Conservation (phyloP, 2,113 vertebrate genomes). For the Amphiprion percula region DNA sequence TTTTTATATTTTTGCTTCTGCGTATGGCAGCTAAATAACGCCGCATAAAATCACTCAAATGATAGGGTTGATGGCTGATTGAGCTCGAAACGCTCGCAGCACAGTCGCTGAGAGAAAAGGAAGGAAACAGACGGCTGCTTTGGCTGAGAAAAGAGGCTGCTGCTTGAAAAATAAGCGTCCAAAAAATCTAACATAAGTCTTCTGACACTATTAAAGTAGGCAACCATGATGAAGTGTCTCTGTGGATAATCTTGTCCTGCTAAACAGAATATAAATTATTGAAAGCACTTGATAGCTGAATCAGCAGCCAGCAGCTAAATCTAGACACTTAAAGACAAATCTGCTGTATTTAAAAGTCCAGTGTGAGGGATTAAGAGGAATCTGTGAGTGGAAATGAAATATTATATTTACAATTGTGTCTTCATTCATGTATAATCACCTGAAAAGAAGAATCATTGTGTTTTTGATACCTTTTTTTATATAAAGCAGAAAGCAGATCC, state of each 20-base stretch:
- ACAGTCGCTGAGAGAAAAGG: not conserved
- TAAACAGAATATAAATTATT: not conserved
- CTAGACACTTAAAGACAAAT: no score
- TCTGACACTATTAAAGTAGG: not conserved
- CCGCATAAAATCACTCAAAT: constrained; percentile 8
- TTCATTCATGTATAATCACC: no score
- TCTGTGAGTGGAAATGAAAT: no score
- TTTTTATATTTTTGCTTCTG: constrained; percentile 2
- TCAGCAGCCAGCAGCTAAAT: no score
- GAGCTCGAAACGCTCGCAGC: constrained; percentile 9
- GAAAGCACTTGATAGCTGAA: no score
- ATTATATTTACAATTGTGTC: no score
- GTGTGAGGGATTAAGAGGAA: no score
- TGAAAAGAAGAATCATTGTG: no score
- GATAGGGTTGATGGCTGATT: constrained; percentile 15
- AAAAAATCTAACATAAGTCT: not conserved
- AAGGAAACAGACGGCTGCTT: not conserved
- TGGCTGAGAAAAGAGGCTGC: not conserved
- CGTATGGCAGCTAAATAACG: constrained; percentile 30
- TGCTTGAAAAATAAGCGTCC: not conserved
- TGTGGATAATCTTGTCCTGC: not conserved
- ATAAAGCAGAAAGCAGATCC: no score
- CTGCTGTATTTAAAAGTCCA: no score
- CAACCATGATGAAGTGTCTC: not conserved
- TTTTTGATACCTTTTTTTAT: no score